Percentiles rank a stretch among this genome's conserved stretches.
phyloP scores from a whole-genome alignment of 2,888 invertebrate genomes.

The Muschampia staudingeri region DNA sequence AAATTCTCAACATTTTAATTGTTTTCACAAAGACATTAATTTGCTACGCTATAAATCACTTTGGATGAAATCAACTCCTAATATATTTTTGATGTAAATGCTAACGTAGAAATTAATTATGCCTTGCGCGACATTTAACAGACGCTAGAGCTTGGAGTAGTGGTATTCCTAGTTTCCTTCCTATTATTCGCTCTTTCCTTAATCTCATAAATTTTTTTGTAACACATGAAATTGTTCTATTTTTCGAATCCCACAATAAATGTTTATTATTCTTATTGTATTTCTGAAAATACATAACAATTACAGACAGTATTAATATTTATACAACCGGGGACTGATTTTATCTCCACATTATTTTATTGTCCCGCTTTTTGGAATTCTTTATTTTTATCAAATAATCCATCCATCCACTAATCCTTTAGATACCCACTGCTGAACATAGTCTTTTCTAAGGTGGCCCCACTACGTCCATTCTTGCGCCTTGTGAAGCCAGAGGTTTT shows the following conservation, averaged over 20 bases:
- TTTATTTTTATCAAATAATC: no score
- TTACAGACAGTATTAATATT: neutral
- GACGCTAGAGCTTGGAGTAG: conserved; percentile 28
- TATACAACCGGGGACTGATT: neutral
- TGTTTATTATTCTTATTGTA: neutral
- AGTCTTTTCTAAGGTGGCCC: no score
- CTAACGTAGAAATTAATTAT: conserved; percentile 37
- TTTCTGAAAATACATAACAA: neutral
- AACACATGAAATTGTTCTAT: neutral
- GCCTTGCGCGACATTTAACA: conserved; percentile 26
- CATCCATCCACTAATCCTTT: no score
- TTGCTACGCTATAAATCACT: neutral
- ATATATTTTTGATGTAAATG: conserved; percentile 18
- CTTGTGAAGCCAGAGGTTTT: no score
- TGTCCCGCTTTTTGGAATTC: no score
- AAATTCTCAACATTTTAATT: neutral
- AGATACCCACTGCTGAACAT: no score
- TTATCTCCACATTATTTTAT: no score
- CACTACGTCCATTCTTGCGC: no score
- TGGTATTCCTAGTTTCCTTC: conserved; percentile 28
- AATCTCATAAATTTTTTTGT: neutral
- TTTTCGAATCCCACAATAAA: neutral
- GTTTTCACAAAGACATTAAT: neutral
- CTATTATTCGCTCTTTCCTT: neutral
- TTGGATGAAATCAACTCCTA: neutral